Base-by-base conservation (phyloP, 2,797 vertebrate genomes). In the Betta splendens region DNA sequence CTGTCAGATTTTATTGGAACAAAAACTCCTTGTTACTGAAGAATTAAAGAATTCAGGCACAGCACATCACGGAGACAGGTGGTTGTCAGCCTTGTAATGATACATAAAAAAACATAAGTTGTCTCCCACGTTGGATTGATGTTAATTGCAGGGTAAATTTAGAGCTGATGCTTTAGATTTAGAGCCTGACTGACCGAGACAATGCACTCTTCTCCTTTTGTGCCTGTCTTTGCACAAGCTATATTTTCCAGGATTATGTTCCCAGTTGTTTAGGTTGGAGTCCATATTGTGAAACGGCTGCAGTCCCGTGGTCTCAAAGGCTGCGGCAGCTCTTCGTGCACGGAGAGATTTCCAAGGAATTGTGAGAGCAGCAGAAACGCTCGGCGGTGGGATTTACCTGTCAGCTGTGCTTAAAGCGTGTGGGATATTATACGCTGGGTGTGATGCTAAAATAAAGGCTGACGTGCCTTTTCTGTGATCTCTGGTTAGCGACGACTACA, bases 1-100 rank as follows among this genome's bases (percentile, higher is more conserved):
- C 81, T 83, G 79, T 89, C 83, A 82, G 82, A 80, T 81, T 72
- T 81, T 64, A 70, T 81, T 77, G 80, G 81, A 86, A 85, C 64
- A 69, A 75, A 77, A 81, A 65, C 69, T 70, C 38, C 31, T 29
- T 54, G 61, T 66, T 48, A 57, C 64, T 75, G 57, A 64, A 77
- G 67, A 85, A 74, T 52, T 64, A 51, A 60, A 81, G 52, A 69
- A 67, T 67, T 66, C 61, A 71, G 74, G 57, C 75, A 52, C 5
- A 75, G 66, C 66, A 65, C 38, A 63, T 79, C 56, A 68, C 36
- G 32, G 35, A 80, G 64, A 76, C 45, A 66, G 60, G 38, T 55
- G 42, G 61, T 63, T 72, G 71, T 68, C 81, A 82, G 61, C 56
- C 64, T 75, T 55, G 48, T 74, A 57, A 75, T 81, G 65, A 84